Conservation (phyloP, 2,888 invertebrate species). For the Drosophila differens region DNA sequence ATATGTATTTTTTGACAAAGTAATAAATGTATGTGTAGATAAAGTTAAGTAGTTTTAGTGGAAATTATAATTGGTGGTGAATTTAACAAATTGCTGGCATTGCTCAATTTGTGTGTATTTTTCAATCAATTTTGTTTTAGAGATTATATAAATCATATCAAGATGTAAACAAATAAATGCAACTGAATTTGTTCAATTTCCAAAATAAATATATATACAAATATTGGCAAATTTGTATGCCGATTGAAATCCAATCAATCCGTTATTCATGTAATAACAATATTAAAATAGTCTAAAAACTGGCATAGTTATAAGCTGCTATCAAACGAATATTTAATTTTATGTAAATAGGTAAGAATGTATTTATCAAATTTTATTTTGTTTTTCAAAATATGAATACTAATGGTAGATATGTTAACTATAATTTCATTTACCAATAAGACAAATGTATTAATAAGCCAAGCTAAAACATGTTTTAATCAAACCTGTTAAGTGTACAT, state of each 20-base stretch:
- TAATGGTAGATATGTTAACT: background rate
- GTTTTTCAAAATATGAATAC: background rate
- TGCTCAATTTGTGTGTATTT: background rate
- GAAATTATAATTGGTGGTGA: background rate
- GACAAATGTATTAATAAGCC: background rate
- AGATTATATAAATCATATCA: background rate
- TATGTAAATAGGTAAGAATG: background rate
- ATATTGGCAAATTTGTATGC: background rate
- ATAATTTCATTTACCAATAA: background rate
- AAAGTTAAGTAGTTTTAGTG: background rate
- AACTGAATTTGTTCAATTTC: background rate
- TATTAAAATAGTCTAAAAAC: background rate
- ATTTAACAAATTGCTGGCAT: background rate
- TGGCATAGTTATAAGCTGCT: background rate
- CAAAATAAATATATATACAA: background rate
- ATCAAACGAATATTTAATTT: background rate
- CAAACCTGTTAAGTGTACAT: conserved; percentile 5
- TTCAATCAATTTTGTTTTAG: background rate
- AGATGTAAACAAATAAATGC: background rate
- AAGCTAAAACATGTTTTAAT: background rate
- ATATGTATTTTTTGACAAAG: background rate
- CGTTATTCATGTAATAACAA: background rate
- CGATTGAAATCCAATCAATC: background rate
- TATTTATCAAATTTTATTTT: background rate
- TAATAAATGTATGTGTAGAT: background rate